These are phyloP conservation scores for Urocolius indicus DNA, from an alignment of 2,113 vertebrate genomes.

Conservation along the genomic window DNA sequence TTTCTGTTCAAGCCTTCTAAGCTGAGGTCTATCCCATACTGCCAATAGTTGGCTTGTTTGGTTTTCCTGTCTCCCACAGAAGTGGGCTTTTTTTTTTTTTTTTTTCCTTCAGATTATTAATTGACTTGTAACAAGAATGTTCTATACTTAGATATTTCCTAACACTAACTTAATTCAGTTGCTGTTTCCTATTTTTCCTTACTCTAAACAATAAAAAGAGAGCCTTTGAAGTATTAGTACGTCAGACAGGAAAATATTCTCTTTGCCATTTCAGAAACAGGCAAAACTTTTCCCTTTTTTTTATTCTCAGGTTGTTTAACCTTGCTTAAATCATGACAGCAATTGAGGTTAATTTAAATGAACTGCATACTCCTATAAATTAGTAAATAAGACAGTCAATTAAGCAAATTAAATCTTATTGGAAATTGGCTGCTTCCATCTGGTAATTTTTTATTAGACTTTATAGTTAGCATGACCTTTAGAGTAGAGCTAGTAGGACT, in stretches of 20 bases:
- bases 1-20: neutral
- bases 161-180: neutral
- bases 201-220: neutral
- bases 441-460: conserved; percentile 67
- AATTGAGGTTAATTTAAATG: conserved; percentile 71
- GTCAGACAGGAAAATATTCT: neutral
- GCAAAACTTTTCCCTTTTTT: neutral
- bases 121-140: neutral
- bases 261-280: neutral
- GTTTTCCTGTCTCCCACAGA: neutral
- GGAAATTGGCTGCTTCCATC: conserved; percentile 67
- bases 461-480: conserved; percentile 58
- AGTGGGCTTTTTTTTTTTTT: rapidly evolving
- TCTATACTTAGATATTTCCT: neutral
- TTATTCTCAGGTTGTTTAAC: conserved; percentile 24
- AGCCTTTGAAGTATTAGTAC: neutral
- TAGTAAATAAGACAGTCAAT: conserved; percentile 74
- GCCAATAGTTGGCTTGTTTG: neutral
- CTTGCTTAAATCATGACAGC: conserved; percentile 59
- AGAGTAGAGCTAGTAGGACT: neutral
- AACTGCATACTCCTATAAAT: conserved; percentile 67
- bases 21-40: neutral
- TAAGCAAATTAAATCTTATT: conserved; percentile 71
- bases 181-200: neutral
- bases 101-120: neutral